Evolutionary conservation across 2,797 vertebrate species (phyloP).

Genomic region (Glyptemys insculpta): DNA sequence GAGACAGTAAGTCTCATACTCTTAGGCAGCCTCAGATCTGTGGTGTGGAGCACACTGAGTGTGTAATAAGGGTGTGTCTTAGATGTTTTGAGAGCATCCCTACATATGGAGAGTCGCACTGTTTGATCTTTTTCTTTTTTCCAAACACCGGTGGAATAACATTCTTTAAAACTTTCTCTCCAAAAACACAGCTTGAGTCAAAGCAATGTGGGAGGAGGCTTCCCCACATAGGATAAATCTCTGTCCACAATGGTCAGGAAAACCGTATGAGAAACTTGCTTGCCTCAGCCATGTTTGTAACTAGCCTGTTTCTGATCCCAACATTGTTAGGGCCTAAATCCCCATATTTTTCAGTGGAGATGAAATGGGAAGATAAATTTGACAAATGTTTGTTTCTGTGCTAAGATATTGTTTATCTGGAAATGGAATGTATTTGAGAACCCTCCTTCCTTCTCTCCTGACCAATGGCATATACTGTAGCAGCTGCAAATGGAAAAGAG

Average conservation of each 20-base stretch:
- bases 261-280: neutral
- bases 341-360: rapidly evolving
- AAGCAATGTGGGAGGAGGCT: conserved; percentile 4
- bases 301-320: neutral
- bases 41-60: neutral
- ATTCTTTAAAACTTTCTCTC: neutral
- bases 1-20: neutral
- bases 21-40: neutral
- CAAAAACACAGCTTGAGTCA: conserved; percentile 37
- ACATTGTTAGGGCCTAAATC: neutral
- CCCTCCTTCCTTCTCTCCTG: neutral
- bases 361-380: neutral
- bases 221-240: neutral
- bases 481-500: neutral
- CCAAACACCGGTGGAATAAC: neutral
- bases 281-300: rapidly evolving
- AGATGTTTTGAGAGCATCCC: neutral
- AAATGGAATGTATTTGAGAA: neutral
- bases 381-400: neutral
- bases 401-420: neutral
- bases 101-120: neutral
- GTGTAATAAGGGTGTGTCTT: neutral
- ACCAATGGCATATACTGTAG: neutral
- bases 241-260: neutral
- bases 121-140: neutral